Evolutionary conservation across 2,888 invertebrate species (phyloP).

Genomic region (Oxystoma pomonae): DNA sequence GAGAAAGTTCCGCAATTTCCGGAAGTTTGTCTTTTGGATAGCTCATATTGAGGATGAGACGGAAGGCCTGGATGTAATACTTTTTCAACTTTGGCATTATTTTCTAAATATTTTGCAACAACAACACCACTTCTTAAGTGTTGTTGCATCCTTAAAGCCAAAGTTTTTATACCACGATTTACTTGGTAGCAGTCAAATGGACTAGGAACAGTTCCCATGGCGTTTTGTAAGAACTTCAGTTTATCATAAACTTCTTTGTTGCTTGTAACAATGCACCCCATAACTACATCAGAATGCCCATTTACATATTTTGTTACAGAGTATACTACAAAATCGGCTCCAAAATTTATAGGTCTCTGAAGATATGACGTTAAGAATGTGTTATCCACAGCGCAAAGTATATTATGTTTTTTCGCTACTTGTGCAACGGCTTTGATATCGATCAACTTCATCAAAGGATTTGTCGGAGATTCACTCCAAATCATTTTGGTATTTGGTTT

Average conservation of each 20-base stretch:
- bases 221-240: conserved; percentile 84
- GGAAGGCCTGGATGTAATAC: conserved; percentile 83
- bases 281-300: conserved; percentile 95
- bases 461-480: conserved; percentile 97
- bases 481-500: conserved; percentile 84
- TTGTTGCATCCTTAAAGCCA: conserved; percentile 86
- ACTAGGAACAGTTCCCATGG: conserved; percentile 90
- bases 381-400: conserved; percentile 84
- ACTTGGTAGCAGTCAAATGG: conserved; percentile 96
- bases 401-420: conserved; percentile 55
- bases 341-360: conserved; percentile 85
- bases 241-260: conserved; percentile 65
- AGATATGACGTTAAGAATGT: conserved; percentile 90
- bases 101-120: conserved; percentile 78
- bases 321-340: conserved; percentile 88
- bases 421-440: conserved; percentile 74
- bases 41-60: conserved; percentile 80
- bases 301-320: conserved; percentile 98
- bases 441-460: conserved; percentile 85
- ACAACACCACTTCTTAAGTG: conserved; percentile 75
- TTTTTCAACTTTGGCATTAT: conserved; percentile 72
- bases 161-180: conserved; percentile 88
- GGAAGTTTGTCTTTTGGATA: conserved; percentile 74
- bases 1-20: conserved; percentile 92
- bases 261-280: conserved; percentile 84